Base-by-base conservation (phyloP, 2,113 vertebrate species). In the Salvelinus fontinalis region DNA sequence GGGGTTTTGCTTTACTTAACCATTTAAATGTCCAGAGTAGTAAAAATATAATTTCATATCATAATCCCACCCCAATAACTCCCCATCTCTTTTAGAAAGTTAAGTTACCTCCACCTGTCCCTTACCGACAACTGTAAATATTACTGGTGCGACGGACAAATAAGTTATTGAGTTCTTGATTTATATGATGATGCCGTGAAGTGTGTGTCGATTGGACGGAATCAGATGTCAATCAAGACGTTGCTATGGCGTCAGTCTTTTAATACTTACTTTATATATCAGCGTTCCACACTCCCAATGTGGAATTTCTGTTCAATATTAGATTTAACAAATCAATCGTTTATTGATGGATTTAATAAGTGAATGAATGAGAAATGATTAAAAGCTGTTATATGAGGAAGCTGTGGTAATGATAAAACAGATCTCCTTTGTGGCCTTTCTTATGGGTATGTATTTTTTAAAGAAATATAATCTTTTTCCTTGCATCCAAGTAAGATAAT, bases 61-160 rank as follows among this genome's bases (percentile, higher is more conserved):
- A 16, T 54, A 54, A 54, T 5, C 51, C 51, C 51, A 54, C 51
- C 51, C 51, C 51, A 54, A 18, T 16, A 14, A 54, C 1, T 4
- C 51, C 51, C 14, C 51, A 67, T 67, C 29, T 67, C 26, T 67
- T 26, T 29, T 1, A 67, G 65, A 67, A 67, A 7, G 60, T 29
- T 2, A 66, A 20, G 14, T 27, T 67, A 7, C 24, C 26, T 31
- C 29, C 4, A 54, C 81, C n/a, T 62, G 59, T 83, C 65, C 88
- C 83, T 90, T 88, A 81, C 87, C 86, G 65, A 83, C 20, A 75
- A 26, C 20, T 93, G 92, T 93, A 93, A 86, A 93, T 92, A 92
- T 77, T 84, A 80, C 84, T 86, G 75, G 71, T 90, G 80, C 74
- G 78, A 22, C 83, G 79, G 75, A 78, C 26, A 85, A 65, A 85